Evolutionary conservation across 1,140 invertebrate genomes (phyloP), one percentile per base, ranked within the genome.

Genomic region (Tetragnatha versicolor): DNA sequence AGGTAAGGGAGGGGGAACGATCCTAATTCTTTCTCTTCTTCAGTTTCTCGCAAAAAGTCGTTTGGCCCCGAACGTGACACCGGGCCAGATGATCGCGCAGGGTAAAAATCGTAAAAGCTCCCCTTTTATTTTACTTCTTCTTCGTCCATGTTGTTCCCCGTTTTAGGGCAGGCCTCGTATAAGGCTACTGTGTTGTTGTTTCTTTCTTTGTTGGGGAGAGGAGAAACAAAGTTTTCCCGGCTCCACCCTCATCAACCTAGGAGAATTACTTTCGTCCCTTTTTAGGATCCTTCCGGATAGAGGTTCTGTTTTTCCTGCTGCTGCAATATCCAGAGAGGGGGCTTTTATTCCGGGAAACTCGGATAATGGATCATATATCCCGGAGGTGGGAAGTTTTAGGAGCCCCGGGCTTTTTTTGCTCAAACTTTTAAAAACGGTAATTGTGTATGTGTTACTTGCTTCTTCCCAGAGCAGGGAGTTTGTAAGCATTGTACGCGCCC

Each of bases 51-150:
- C 66, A 33, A 47, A 37, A 61, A 73, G 70, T 73, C 70, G 70
- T 73, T 73, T 73, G 53, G 70, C 49, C 51, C 42, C 39, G 22
- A 42, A 73, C 70, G 70, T 73, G 70, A 73, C 70, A 73, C 70
- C 51, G 35, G 47, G n/a, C 55, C 70, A 60, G 53, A 73, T 73
- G 70, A 73, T 73, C 70, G 55, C 55, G 61, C 55, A 17, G 55
- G 31, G 70, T 73, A 61, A 73, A 73, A 73, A 73, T 73, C 70
- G 70, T 73, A 61, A 73, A 73, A 73, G 70, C 49, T 61, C 20
- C n/a, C 22, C 33, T 20, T 60, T 45, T 73, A 12, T 72, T 58
- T 55, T 7, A 17, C 55, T 39, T 47, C 39, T 14, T 60, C 12
- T 61, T 7, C 25, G 29, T 37, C 39, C 12, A 12, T 58, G 53